Base-by-base conservation (phyloP, 2,113 vertebrate genomes). In the Apaloderma vittatum region DNA sequence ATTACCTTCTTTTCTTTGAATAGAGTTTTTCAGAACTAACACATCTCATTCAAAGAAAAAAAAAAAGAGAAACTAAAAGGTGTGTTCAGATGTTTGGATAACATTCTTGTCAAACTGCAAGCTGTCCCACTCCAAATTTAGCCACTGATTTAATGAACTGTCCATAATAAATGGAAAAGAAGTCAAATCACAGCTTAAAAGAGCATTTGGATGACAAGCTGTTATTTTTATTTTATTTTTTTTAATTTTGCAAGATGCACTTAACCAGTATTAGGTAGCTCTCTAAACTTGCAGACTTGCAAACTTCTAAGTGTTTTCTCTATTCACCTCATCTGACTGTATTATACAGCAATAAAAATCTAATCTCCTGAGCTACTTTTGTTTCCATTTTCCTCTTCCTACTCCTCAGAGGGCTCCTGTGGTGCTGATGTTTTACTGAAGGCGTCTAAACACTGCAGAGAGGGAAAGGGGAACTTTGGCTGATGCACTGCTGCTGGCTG, bases 1-100 rank as follows among this genome's bases (percentile, higher is more conserved):
- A 95, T 81, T 77, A 84, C 51, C 37, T 51, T 74, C 12, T 92
- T 94, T 77, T 70, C n/a, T 83, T 74, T 91, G 45, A 94, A 80
- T 5, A 65, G 34, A 75, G 46, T 51, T 40, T 92, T 83, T 92
- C 65, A 66, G 46, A 93, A 46, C 43, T 46, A 30, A 57, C 32
- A 29, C 51, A 40, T 61, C 34, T 37, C 74, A 75, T 67, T 86
- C 51, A n/a, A 62, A 32, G 37, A 5, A 6, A 8, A 4, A 21
- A 7, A 8, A 19, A 63, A 40, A 63, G 46, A 40, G 52, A 51
- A 66, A 22, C 8, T 8, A 32, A 32, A 34, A 37, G 2, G 2
- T 19, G 17, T 36, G 9, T 61, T 40, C 58, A 70, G 62, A 57
- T 49, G 43, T 66, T 83, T 61, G 71, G 36, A 66, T 90, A 86